Percentiles rank a stretch among this genome's conserved stretches.
Conservation (phyloP, 2,797 vertebrate genomes). For the Orientallactaga sibirica region DNA sequence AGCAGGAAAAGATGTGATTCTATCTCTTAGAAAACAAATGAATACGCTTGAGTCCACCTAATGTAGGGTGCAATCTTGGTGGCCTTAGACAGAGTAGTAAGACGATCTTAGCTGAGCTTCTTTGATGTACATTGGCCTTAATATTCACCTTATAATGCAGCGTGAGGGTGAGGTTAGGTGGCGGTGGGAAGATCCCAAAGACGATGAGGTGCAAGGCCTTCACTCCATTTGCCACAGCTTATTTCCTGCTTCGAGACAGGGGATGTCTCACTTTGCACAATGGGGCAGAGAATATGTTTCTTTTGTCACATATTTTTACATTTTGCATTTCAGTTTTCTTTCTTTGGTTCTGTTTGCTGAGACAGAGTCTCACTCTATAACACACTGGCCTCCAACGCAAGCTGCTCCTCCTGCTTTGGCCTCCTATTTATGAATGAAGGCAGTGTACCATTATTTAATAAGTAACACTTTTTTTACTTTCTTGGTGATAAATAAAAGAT, state of each 20-base stretch:
- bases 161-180: not conserved
- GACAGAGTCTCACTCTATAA: not conserved
- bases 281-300: not conserved
- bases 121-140: not conserved
- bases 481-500: not conserved
- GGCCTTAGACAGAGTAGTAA: not conserved
- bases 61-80: not conserved
- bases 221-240: accelerated
- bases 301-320: not conserved
- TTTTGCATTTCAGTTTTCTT: not conserved
- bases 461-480: not conserved
- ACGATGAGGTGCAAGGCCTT: no score
- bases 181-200: not conserved
- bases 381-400: not conserved
- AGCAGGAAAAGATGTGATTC: not conserved
- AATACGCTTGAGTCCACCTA: not conserved
- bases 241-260: not conserved
- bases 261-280: not conserved
- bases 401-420: not conserved
- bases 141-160: no score
- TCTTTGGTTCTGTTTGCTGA: not conserved
- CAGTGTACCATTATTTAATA: not conserved
- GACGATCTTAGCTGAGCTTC: not conserved
- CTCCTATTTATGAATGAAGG: not conserved
- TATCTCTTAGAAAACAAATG: not conserved